These are phyloP conservation scores for Cichlasoma orientale DNA, from an alignment of 2,797 vertebrate genomes.

Conservation along the genomic window DNA sequence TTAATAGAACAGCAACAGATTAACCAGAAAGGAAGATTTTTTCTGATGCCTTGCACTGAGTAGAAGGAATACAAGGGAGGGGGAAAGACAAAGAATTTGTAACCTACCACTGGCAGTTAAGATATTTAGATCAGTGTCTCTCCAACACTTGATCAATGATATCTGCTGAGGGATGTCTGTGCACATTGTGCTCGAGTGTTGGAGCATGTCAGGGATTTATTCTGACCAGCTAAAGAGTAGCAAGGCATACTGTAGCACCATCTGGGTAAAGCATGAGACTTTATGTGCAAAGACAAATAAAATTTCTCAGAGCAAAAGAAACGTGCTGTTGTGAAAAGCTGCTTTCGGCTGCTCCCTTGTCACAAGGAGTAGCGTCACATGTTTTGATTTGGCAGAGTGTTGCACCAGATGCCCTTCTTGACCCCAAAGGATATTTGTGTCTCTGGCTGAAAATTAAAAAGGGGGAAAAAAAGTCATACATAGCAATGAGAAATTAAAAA, in stretches of 20 bases:
- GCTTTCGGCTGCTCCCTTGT: neutral
- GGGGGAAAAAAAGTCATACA: no score
- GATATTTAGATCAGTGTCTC: conserved; percentile 58
- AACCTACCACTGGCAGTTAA: conserved; percentile 36
- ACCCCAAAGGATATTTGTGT: no score
- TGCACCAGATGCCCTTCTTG: no score
- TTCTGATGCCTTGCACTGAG: neutral
- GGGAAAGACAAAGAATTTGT: neutral
- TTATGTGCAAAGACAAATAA: neutral
- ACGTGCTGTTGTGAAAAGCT: neutral
- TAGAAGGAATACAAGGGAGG: neutral
- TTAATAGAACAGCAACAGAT: conserved; percentile 17
- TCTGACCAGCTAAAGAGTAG: conserved; percentile 29
- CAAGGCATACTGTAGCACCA: conserved; percentile 8
- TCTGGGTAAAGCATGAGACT: conserved; percentile 32
- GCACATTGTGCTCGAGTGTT: conserved; percentile 38
- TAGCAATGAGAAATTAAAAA: no score
- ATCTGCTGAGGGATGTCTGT: conserved; percentile 47
- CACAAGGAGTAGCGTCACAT: neutral
- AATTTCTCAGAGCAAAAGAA: neutral
- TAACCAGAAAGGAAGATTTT: conserved; percentile 18
- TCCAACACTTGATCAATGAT: conserved; percentile 51
- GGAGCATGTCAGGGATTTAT: conserved; percentile 36
- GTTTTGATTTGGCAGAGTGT: neutral
- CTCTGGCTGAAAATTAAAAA: no score